Evolutionary conservation across 2,797 vertebrate species (phyloP).

Genomic region (Mormyrops attenuatus): DNA sequence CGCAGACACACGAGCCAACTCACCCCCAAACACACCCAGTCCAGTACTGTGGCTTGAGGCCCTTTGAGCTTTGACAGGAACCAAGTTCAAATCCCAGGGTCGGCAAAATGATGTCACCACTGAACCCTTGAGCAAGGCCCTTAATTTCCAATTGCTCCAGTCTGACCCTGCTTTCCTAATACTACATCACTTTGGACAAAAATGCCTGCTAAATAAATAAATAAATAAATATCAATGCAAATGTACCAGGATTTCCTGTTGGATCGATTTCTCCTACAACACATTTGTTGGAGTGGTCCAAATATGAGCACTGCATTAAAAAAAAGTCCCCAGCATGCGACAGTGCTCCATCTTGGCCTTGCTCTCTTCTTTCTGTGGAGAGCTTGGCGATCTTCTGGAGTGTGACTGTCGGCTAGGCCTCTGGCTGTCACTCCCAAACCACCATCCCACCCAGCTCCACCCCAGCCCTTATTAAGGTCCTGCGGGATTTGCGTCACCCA

Average conservation of each 20-base stretch:
- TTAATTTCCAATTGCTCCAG: not conserved
- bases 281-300: not conserved
- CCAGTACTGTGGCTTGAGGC: not conserved
- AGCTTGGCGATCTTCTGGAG: not conserved
- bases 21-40: not conserved
- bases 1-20: conserved; percentile 21
- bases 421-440: not conserved
- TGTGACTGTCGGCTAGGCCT: not conserved
- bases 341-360: not conserved
- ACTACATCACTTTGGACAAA: not conserved
- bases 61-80: not conserved
- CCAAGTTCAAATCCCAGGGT: not conserved
- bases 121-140: not conserved
- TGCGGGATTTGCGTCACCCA: not conserved
- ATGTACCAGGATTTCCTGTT: not conserved
- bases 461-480: not conserved
- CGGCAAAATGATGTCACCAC: not conserved
- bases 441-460: not conserved
- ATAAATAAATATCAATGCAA: not conserved
- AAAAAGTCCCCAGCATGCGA: not conserved
- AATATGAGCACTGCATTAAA: not conserved
- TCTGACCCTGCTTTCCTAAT: not conserved
- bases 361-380: not conserved
- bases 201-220: not conserved
- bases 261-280: not conserved